Evolutionary conservation across 2,113 vertebrate species (phyloP).

Genomic region (Eleginops maclovinus): DNA sequence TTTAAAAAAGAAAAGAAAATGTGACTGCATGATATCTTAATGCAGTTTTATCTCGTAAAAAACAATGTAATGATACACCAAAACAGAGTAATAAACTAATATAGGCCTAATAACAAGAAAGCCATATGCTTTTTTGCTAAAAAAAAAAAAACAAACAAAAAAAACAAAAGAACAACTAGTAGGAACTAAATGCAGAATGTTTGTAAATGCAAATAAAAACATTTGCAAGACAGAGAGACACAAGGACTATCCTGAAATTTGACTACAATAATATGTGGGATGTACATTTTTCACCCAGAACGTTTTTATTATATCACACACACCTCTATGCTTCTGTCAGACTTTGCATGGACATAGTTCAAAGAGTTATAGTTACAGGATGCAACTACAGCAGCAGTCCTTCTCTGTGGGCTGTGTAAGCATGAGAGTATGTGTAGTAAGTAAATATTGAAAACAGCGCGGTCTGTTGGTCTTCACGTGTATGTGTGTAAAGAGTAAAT

Average conservation of each 20-base stretch:
- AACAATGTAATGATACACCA: neutral
- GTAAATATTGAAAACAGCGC: neutral
- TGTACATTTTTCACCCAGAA: neutral
- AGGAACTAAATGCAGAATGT: slow-evolving; percentile 18
- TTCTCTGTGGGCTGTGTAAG: neutral
- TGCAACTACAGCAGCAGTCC: neutral
- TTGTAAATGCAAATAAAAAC: slow-evolving; percentile 29
- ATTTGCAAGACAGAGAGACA: slow-evolving; percentile 36
- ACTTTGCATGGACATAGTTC: slow-evolving; percentile 39
- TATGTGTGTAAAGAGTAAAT: neutral
- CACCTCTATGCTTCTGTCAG: neutral
- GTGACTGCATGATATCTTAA: neutral
- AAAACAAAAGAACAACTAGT: neutral
- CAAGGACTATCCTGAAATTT: slow-evolving; percentile 35
- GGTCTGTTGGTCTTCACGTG: neutral
- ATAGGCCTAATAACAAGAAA: no score
- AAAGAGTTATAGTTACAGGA: neutral
- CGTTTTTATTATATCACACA: neutral
- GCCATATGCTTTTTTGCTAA: neutral
- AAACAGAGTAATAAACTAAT: neutral
- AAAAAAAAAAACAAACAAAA: no score
- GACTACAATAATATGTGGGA: slow-evolving; percentile 31
- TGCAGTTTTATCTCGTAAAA: no score
- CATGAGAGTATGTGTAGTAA: neutral
- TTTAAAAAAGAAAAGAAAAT: neutral